These are phyloP conservation scores for Tonatia bakeri DNA, from an alignment of 2,113 vertebrate species.

Conservation along the genomic window DNA sequence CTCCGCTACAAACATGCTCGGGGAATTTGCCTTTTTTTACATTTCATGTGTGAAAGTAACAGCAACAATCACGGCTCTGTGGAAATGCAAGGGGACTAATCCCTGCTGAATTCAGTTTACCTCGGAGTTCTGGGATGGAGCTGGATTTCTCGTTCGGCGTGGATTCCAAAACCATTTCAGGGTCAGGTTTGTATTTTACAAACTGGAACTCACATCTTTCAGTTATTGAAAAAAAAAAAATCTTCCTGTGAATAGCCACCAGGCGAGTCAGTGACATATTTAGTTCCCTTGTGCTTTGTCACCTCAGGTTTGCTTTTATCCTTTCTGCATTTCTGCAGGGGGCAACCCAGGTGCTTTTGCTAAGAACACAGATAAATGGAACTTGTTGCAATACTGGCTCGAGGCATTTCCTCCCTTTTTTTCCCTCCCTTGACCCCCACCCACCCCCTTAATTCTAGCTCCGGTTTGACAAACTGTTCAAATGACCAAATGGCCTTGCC, in stretches of 20 bases:
- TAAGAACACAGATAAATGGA: constrained; percentile 60
- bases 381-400: constrained; percentile 35
- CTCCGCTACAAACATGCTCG: constrained; percentile 92
- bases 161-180: not conserved
- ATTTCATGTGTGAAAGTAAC: constrained; percentile 88
- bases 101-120: constrained; percentile 40
- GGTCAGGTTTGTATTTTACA: constrained; percentile 37
- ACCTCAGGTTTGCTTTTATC: constrained; percentile 25
- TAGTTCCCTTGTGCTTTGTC: constrained; percentile 45
- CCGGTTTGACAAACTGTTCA: constrained; percentile 33
- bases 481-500: constrained; percentile 3
- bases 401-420: constrained; percentile 55
- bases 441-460: constrained; percentile 62
- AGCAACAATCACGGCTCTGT: constrained; percentile 55
- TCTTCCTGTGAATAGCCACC: constrained; percentile 51
- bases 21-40: constrained; percentile 88
- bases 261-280: constrained; percentile 33
- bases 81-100: constrained; percentile 57
- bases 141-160: not conserved
- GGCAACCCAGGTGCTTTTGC: constrained; percentile 60
- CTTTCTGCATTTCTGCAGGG: constrained; percentile 65
- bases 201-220: constrained; percentile 29
- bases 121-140: not conserved
- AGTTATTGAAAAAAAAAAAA: not conserved
- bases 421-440: constrained; percentile 57